Base-by-base conservation (phyloP, 2,797 vertebrate genomes). In the Peromyscus nudipes region DNA sequence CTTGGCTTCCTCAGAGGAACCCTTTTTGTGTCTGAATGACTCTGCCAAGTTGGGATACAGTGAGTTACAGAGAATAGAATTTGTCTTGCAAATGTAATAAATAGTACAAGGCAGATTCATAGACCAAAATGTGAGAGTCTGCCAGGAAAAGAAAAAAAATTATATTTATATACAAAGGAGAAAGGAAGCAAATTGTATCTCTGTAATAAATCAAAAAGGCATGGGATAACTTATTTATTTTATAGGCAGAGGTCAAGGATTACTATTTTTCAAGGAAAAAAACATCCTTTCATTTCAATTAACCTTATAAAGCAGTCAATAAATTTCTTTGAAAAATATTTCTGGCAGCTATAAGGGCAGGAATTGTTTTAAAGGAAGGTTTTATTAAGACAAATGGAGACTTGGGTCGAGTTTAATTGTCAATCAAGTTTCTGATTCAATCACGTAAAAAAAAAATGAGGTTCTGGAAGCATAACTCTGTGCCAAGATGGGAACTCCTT, bases 291-390 rank as follows among this genome's bases (percentile, higher is more conserved):
- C 81, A 96, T 97, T 97, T 96, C 83, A 97, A 96, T 97, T 97
- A 97, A 96, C 92, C 97, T 97, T 97, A 92, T 92, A 95, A 97
- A 89, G 27, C 10, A 95, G 40, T 87, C 82, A 91, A 87, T 94
- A 97, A 85, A 95, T 96, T 89, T 87, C 76, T 96, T 93, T 92
- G 84, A 96, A 90, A 97, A 97, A 95, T 97, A 94, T 88, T 96
- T 91, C 80, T 96, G 94, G 43, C 34, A 94, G 19, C 60, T 65
- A 0, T 49, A 77, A 96, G 91, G 29, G 9, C 71, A 95, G 34
- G 76, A 88, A 85, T 92, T 93, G 52, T 86, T 96, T 94, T 75
- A 83, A 96, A 94, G 52, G 21, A 73, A 79, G 29, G 29, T 96
- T 92, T 96, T 71, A 89, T 96, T 87, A 93, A 96, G 80, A 96